These are phyloP conservation scores for Condylura cristata DNA, from an alignment of 2,113 vertebrate species.

Conservation along the genomic window DNA sequence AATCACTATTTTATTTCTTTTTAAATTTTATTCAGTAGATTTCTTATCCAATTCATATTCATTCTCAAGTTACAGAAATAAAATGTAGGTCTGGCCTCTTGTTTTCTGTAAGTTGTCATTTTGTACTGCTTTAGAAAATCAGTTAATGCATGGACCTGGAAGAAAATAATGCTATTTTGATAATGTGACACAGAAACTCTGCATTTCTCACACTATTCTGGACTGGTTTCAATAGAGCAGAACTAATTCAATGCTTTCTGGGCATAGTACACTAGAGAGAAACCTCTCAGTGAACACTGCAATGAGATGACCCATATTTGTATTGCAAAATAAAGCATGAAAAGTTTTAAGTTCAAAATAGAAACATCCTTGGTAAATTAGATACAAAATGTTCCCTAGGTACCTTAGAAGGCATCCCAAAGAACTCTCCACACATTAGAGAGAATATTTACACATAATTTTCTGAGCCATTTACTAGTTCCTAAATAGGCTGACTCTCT, in stretches of 20 bases:
- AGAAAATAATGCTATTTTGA: slow-evolving; percentile 59
- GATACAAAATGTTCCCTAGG: slow-evolving; percentile 25
- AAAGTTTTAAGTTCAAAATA: slow-evolving; percentile 52
- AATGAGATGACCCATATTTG: slow-evolving; percentile 37
- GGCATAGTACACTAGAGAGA: slow-evolving; percentile 24
- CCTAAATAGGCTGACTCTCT: neutral
- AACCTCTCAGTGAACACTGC: slow-evolving; percentile 45
- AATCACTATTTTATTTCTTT: neutral
- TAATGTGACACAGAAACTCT: slow-evolving; percentile 34
- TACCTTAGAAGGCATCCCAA: neutral
- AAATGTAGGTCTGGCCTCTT: neutral
- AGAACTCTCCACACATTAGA: neutral
- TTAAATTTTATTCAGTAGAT: slow-evolving; percentile 15
- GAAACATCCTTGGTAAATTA: slow-evolving; percentile 57
- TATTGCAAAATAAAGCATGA: slow-evolving; percentile 60
- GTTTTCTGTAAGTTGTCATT: slow-evolving; percentile 48
- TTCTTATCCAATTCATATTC: neutral
- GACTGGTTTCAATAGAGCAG: slow-evolving; percentile 38
- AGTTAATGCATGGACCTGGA: neutral
- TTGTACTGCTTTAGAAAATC: slow-evolving; percentile 37
- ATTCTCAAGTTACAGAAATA: neutral
- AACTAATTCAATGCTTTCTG: slow-evolving; percentile 65
- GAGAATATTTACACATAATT: neutral
- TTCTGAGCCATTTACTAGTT: neutral
- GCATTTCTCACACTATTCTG: slow-evolving; percentile 12